phyloP scores from a whole-genome alignment of 1,140 invertebrate genomes.

The Microplitis mediator region DNA sequence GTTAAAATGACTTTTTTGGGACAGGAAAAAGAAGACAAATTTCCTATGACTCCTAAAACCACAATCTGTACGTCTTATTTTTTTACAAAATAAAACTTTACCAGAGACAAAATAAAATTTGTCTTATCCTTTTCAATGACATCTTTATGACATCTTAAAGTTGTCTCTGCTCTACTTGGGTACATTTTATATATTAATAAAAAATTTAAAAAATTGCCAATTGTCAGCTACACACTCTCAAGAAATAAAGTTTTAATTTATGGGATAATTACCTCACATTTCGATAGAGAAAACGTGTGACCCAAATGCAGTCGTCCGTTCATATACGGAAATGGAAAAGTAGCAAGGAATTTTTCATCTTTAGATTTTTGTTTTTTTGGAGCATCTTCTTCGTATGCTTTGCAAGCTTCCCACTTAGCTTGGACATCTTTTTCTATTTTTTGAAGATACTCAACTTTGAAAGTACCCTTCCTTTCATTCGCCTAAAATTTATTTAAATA shows the following conservation, averaged over 20 bases:
- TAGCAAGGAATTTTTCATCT: constrained; percentile 89
- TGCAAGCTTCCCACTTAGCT: constrained; percentile 78
- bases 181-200: too few species aligned
- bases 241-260: neutral
- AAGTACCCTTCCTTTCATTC: constrained; percentile 88
- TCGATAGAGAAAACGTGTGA: constrained; percentile 96
- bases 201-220: constrained; percentile 18
- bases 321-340: constrained; percentile 99
- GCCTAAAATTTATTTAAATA: constrained; percentile 33
- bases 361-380: constrained; percentile 63
- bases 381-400: constrained; percentile 83
- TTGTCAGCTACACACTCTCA: constrained; percentile 30
- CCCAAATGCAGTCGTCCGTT: constrained; percentile 97
- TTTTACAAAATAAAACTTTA: too few species aligned
- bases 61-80: too few species aligned
- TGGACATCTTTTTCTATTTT: constrained; percentile 87
- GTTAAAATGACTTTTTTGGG: too few species aligned
- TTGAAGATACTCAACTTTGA: constrained; percentile 88
- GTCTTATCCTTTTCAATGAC: too few species aligned
- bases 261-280: constrained; percentile 78
- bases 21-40: too few species aligned
- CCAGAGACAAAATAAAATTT: too few species aligned
- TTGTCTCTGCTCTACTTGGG: too few species aligned
- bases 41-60: too few species aligned
- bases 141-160: too few species aligned